phyloP scores from a whole-genome alignment of 2,113 vertebrate species.

The Pipa parva region DNA sequence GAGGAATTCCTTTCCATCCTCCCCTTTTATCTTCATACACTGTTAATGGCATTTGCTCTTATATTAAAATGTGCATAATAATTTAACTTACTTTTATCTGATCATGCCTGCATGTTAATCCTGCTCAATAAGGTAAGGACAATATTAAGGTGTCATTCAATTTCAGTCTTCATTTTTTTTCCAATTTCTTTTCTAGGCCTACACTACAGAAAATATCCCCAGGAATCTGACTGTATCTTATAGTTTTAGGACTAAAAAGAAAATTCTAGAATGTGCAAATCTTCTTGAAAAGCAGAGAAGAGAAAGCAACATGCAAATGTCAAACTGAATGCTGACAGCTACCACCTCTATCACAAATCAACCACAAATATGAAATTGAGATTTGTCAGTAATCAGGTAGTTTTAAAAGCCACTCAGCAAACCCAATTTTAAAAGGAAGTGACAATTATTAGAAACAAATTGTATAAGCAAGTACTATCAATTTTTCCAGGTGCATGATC shows the following conservation, averaged over 20 bases:
- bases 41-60: background rate
- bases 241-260: background rate
- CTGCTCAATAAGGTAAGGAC: background rate
- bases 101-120: background rate
- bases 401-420: accelerated
- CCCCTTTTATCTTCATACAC: too few relatives aligned
- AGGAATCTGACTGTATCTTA: background rate
- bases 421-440: background rate
- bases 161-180: background rate
- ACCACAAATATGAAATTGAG: conserved; percentile 1
- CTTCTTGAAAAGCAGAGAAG: background rate
- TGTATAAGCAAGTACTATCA: background rate
- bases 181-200: background rate
- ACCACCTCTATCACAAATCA: conserved; percentile 6
- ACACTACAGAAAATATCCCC: background rate
- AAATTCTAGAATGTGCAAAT: background rate
- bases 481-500: background rate
- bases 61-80: too few relatives aligned
- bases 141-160: background rate
- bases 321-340: background rate
- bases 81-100: background rate
- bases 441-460: background rate
- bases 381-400: background rate
- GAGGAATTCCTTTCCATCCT: background rate
- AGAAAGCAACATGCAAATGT: background rate